Evolutionary conservation across 2,113 vertebrate genomes (phyloP), one percentile per base, ranked within the genome.

Genomic region (Phocoena sinus): DNA sequence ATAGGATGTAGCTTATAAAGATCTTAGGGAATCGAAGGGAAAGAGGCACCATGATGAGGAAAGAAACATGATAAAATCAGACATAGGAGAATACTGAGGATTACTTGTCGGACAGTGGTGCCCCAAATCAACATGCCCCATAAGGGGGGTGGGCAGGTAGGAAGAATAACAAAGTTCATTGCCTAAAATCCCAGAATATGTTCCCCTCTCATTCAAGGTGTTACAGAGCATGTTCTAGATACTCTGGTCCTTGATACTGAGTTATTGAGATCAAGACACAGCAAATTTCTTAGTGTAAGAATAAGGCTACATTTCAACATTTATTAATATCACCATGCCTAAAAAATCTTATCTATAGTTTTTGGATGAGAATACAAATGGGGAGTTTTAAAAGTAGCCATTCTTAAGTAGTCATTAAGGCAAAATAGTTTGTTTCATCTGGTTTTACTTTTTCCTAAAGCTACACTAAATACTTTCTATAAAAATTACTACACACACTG

Each of bases 21-120:
- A 50, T 21, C 8, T 28, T 33, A 33, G 8, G 12, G 23, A 53
- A 85, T 38, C 20, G 44, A 44, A 17, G 18, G 60, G 26, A 50
- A 74, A 63, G 58, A 41, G 17, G 28, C 1, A 65, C 38, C 21
- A 17, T 13, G 44, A 50, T 18, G 38, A 80, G 17, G 76, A 25
- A 23, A 74, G 41, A 93, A 18, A 58, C 0, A n/a, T 9, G 23
- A 12, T 17, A 31, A 89, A 68, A 53, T 4, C 23, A 7, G 15
- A 87, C n/a, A 4, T 8, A 1, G 63, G 6, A 12, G 4, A 3
- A 38, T 20, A 33, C 13, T 53, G 31, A 85, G 21, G 9, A 41
- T 1, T 31, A 9, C 0, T 1, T 41, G 2, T 8, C 25, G 8
- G 26, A 60, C 13, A 26, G 0, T 36, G 7, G 21, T 56, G 1